Evolutionary conservation across 2,113 vertebrate genomes (phyloP).

Genomic region (Peromyscus maniculatus): DNA sequence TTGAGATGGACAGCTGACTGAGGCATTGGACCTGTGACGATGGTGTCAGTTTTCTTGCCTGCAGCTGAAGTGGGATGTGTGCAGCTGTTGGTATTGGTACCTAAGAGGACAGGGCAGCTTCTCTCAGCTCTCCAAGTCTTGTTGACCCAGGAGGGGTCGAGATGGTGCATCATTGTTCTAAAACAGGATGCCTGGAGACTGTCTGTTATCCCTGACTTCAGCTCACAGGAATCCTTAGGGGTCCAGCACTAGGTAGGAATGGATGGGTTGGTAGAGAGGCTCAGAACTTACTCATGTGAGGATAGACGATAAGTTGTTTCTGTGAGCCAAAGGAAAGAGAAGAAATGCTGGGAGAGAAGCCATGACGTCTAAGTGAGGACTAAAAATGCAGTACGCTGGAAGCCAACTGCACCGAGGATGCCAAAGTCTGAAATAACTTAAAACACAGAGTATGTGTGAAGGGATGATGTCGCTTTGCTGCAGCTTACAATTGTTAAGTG

Average conservation of each 20-base stretch:
- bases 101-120: neutral
- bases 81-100: neutral
- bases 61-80: neutral
- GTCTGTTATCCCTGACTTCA: neutral
- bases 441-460: slow-evolving; percentile 42
- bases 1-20: neutral
- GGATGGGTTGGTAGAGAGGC: neutral
- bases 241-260: neutral
- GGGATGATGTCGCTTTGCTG: slow-evolving; percentile 17
- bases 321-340: slow-evolving; percentile 56
- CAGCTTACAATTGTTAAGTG: slow-evolving; percentile 16
- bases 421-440: slow-evolving; percentile 68
- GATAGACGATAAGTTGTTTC: slow-evolving; percentile 27
- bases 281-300: neutral
- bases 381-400: slow-evolving; percentile 52
- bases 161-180: neutral
- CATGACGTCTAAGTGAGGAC: neutral
- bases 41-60: neutral
- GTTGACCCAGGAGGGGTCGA: neutral
- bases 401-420: slow-evolving; percentile 42
- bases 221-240: neutral
- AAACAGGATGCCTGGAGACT: neutral
- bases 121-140: neutral
- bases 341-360: slow-evolving; percentile 43
- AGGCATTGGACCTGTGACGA: neutral